Conservation (phyloP, 2,113 vertebrate genomes). For the Vidua chalybeata region DNA sequence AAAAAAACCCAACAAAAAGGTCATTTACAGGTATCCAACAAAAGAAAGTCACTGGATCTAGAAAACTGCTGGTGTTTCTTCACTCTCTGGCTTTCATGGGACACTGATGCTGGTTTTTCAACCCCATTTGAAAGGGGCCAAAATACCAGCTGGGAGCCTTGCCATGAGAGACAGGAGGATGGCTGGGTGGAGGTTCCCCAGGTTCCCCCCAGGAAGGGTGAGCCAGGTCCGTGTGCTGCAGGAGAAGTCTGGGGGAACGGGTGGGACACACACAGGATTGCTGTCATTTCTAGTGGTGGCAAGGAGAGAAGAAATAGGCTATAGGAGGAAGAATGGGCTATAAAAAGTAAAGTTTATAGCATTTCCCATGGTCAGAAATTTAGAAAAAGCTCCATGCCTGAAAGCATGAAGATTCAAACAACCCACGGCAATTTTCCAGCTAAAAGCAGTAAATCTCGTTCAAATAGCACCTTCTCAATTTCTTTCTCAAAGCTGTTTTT, state of each 20-base stretch:
- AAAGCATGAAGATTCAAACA: not conserved
- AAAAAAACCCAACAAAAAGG: not conserved
- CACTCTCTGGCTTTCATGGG: not conserved
- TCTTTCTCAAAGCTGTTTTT: not conserved
- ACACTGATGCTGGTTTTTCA: not conserved
- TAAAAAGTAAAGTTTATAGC: not conserved
- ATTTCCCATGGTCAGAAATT: not conserved
- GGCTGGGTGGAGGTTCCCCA: not conserved
- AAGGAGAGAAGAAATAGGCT: not conserved
- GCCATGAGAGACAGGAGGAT: not conserved
- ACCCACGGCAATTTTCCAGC: not conserved
- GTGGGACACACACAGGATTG: not conserved
- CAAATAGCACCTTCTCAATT: not conserved
- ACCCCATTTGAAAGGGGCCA: not conserved
- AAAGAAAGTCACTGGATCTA: not conserved
- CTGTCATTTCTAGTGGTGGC: not conserved
- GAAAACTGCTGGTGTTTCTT: not conserved
- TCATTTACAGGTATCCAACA: not conserved
- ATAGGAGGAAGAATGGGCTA: not conserved
- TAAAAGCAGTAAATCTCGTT: not conserved
- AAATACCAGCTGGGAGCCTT: not conserved
- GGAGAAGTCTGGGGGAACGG: accelerated
- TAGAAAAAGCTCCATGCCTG: not conserved
- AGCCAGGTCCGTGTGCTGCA: accelerated
- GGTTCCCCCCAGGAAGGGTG: not conserved